phyloP scores from a whole-genome alignment of 2,888 invertebrate species.

The Apodemia mormo region DNA sequence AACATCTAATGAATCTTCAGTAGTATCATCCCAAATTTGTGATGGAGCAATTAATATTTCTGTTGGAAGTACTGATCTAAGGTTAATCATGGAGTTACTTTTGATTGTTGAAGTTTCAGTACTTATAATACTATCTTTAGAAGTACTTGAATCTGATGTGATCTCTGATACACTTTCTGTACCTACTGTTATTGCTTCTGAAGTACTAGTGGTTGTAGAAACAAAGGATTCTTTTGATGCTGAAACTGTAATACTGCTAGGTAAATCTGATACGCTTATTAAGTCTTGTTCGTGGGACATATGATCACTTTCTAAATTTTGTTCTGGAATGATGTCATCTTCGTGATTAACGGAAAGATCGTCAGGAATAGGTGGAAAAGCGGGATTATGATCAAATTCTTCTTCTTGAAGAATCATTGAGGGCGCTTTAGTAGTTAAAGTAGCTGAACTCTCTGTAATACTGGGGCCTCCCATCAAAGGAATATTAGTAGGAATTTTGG shows the following conservation, averaged over 20 bases:
- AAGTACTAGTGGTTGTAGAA: constrained; percentile 46
- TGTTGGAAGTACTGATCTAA: constrained; percentile 67
- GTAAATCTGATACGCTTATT: constrained; percentile 43
- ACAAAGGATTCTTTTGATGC: constrained; percentile 23
- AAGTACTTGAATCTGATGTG: constrained; percentile 40
- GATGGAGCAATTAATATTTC: constrained; percentile 59
- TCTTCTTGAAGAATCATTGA: constrained; percentile 68
- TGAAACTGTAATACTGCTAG: constrained; percentile 42
- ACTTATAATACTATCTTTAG: constrained; percentile 40
- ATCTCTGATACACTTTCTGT: constrained; percentile 45
- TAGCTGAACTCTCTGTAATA: constrained; percentile 35
- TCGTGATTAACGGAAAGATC: constrained; percentile 71
- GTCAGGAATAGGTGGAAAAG: constrained; percentile 73
- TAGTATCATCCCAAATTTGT: constrained; percentile 51
- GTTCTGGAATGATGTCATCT: constrained; percentile 64
- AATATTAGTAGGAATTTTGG: constrained; percentile 51
- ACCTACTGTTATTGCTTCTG: constrained; percentile 42
- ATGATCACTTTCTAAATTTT: constrained; percentile 55
- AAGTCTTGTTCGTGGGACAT: constrained; percentile 48
- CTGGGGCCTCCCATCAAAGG: constrained; percentile 50
- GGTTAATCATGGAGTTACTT: constrained; percentile 60
- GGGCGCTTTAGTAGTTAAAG: constrained; percentile 56
- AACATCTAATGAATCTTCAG: constrained; percentile 49
- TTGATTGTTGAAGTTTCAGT: constrained; percentile 46
- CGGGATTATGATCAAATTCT: constrained; percentile 61